Base-by-base conservation (phyloP, 2,797 vertebrate genomes). In the Sitta carolinensis region DNA sequence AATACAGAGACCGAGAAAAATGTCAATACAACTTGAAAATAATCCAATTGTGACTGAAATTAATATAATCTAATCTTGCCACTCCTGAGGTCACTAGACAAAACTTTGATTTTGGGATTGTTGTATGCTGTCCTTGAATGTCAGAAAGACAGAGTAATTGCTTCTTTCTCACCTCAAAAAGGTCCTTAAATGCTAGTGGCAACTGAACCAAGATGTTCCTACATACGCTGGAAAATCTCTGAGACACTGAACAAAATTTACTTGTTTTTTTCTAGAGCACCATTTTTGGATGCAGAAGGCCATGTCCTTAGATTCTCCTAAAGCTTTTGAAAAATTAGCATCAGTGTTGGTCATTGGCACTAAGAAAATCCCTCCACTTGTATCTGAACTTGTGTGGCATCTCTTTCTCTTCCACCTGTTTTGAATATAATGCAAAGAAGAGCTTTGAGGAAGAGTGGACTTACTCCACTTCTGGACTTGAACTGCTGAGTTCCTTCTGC, bases 1-100 rank as follows among this genome's bases (percentile, higher is more conserved):
- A 90, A 43, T 27, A 84, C 20, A 91, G 57, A 75, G 34, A 90
- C 72, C 74, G 21, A 94, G 48, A 94, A 96, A 95, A 95, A 87
- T 59, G 67, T 74, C 48, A 87, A n/a, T 91, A 50, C 3, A 78
- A 43, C 15, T 43, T 91, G 64, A 64, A 87, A 50, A 84, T 70
- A 90, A 93, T 84, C 67, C 62, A 90, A 36, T 78, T 79, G 48
- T 78, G 52, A 58, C 50, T 51, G 67, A 90, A 91, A 88, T 88
- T 50, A 95, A 62, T 88, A 75, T 54, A 12, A 84, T 55, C 17
- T 82, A 18, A 34, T 89, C 12, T 87, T 84, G 27, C 23, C 18
- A 40, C 54, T 42, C 18, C 23, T 1, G 5, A 95, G 36, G 17
- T 38, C 55, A 72, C 30, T 84, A 63, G 52, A 36, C 3, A 83